Evolutionary conservation across 1,140 invertebrate species (phyloP).

Genomic region (Panagrolaimus sp.): DNA sequence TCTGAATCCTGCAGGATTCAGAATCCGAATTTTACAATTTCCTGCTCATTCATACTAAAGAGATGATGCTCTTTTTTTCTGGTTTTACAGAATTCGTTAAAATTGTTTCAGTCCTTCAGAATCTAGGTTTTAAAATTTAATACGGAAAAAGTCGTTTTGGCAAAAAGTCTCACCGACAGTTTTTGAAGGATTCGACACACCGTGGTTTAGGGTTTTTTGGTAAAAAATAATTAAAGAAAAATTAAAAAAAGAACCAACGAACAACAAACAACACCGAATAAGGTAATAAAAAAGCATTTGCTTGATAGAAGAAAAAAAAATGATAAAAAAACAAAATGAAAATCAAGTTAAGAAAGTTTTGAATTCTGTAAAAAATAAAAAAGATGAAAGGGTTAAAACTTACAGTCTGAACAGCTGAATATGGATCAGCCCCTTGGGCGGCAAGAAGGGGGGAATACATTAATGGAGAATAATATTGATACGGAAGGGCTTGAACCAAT

Average conservation of each 20-base stretch:
- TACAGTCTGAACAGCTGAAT: conserved; percentile 42
- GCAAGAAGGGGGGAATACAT: conserved; percentile 39
- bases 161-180: too few relatives aligned
- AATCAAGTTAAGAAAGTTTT: not conserved
- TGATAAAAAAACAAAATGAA: not conserved
- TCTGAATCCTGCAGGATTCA: too few relatives aligned
- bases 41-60: too few relatives aligned
- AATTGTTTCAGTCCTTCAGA: too few relatives aligned
- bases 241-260: conserved; percentile 8
- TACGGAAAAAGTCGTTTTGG: too few relatives aligned
- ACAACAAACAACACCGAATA: not conserved
- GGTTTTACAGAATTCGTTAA: too few relatives aligned
- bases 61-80: too few relatives aligned
- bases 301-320: not conserved
- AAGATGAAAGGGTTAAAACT: not conserved
- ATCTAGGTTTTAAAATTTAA: too few relatives aligned
- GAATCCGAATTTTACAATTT: too few relatives aligned
- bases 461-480: conserved; percentile 42
- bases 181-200: too few relatives aligned
- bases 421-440: conserved; percentile 31
- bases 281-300: not conserved
- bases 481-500: conserved; percentile 40
- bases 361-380: conserved; percentile 5
- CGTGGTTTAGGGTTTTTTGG: too few relatives aligned
- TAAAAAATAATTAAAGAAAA: conserved; percentile 4